These are phyloP conservation scores for Vanessa tameamea DNA, from an alignment of 1,140 invertebrate genomes.

Conservation along the genomic window DNA sequence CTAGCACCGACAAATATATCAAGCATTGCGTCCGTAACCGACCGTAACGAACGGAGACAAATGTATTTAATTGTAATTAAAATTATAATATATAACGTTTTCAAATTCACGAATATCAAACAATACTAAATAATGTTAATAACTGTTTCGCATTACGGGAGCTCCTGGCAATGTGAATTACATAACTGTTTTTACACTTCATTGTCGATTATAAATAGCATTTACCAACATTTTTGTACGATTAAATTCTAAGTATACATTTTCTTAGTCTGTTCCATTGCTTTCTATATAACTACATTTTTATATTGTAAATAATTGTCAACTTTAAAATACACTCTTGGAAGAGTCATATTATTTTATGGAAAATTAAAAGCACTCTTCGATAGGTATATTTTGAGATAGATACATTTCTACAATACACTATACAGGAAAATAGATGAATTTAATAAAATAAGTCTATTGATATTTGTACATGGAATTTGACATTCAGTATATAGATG, in stretches of 20 bases:
- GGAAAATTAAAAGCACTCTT: not conserved
- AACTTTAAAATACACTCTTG: not conserved
- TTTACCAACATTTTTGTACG: not conserved
- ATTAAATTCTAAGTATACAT: not conserved
- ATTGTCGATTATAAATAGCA: not conserved
- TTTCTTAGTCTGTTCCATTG: not conserved
- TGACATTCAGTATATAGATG: not conserved
- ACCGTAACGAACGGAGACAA: not conserved
- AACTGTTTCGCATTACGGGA: not conserved
- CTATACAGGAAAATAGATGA: not conserved
- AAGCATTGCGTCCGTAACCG: conserved; percentile 16
- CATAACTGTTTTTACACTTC: not conserved
- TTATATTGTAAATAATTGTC: not conserved
- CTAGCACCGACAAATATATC: conserved; percentile 56
- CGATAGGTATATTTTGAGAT: not conserved
- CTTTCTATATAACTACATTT: not conserved
- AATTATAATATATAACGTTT: not conserved
- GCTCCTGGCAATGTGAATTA: not conserved
- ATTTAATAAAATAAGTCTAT: conserved; percentile 3
- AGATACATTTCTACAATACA: not conserved
- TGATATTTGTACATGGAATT: conserved; percentile 1
- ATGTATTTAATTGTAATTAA: not conserved
- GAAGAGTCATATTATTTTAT: not conserved
- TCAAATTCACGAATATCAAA: not conserved
- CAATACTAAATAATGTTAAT: not conserved